A percentile compares a stretch with the other conserved stretches of the same genome.
Conservation (phyloP, 2,113 vertebrate species). For the Mesocricetus auratus region DNA sequence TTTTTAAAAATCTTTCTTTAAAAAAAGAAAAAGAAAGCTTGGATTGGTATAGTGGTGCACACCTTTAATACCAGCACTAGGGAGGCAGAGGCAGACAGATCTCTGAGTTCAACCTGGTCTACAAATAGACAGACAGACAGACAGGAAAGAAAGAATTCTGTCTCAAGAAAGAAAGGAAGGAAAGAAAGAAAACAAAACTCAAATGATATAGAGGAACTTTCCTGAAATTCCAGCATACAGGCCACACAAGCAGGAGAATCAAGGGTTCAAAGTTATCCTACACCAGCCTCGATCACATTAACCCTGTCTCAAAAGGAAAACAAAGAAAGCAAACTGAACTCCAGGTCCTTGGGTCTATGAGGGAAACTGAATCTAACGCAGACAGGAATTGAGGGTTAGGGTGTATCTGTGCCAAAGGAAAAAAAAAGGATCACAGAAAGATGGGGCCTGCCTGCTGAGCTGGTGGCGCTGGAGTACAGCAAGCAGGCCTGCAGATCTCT, state of each 20-base stretch:
- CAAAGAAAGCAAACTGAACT: not conserved
- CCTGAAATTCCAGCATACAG: not conserved
- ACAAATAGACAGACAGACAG: not conserved
- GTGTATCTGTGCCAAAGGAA: accelerated
- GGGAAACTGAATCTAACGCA: not conserved
- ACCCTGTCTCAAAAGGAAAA: not conserved
- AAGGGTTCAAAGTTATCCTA: too few species aligned
- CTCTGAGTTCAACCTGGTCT: not conserved
- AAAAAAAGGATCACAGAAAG: accelerated
- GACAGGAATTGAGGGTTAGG: not conserved
- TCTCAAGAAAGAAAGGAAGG: not conserved
- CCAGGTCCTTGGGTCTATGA: not conserved
- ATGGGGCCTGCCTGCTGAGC: not conserved
- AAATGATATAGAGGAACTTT: too few species aligned
- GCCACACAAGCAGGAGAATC: not conserved
- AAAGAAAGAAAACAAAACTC: not conserved
- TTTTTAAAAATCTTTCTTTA: too few species aligned
- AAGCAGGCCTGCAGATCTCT: not conserved
- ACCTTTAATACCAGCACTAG: not conserved
- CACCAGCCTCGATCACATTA: not conserved
- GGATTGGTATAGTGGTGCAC: not conserved
- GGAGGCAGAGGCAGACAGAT: not conserved
- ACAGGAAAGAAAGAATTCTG: not conserved
- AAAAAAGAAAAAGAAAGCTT: not conserved
- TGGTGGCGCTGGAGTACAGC: accelerated